Conservation (phyloP, 2,888 invertebrate species). For the Argynnis bischoffii region DNA sequence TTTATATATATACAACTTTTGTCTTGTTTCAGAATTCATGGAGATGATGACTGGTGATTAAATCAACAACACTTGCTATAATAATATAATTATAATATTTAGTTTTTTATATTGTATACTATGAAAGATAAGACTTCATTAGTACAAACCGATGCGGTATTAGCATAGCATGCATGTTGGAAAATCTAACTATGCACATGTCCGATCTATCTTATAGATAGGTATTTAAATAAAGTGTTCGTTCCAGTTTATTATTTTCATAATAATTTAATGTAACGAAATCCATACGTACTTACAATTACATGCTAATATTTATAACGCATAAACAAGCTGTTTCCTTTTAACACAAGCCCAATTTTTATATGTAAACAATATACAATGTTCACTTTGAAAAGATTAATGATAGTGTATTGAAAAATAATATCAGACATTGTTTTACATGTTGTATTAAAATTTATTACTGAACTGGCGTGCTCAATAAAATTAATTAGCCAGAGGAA, state of each 20-base stretch:
- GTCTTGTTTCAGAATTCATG: slow-evolving; percentile 90
- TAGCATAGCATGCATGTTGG: slow-evolving; percentile 59
- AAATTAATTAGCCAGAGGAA: slow-evolving; percentile 12
- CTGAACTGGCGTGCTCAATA: not conserved
- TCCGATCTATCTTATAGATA: slow-evolving; percentile 75
- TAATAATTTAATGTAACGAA: slow-evolving; percentile 71
- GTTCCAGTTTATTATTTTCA: slow-evolving; percentile 72
- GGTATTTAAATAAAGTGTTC: slow-evolving; percentile 50
- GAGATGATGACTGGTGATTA: slow-evolving; percentile 97
- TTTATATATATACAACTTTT: not conserved
- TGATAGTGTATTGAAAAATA: too few relatives aligned
- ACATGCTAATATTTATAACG: slow-evolving; percentile 75
- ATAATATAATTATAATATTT: slow-evolving; percentile 59
- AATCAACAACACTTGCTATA: slow-evolving; percentile 53
- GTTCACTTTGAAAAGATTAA: too few relatives aligned
- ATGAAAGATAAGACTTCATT: slow-evolving; percentile 61
- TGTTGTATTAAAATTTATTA: slow-evolving; percentile 6
- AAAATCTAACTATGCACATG: slow-evolving; percentile 34
- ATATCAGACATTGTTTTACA: slow-evolving; percentile 11
- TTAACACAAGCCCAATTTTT: slow-evolving; percentile 15
- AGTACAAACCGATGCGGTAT: slow-evolving; percentile 78
- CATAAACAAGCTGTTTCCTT: slow-evolving; percentile 50
- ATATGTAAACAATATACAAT: not conserved
- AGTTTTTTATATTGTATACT: slow-evolving; percentile 60
- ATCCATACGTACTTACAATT: slow-evolving; percentile 50